Percentiles rank a stretch among this genome's conserved stretches.
phyloP scores from a whole-genome alignment of 2,113 vertebrate genomes.

The Erythrolamprus reginae region DNA sequence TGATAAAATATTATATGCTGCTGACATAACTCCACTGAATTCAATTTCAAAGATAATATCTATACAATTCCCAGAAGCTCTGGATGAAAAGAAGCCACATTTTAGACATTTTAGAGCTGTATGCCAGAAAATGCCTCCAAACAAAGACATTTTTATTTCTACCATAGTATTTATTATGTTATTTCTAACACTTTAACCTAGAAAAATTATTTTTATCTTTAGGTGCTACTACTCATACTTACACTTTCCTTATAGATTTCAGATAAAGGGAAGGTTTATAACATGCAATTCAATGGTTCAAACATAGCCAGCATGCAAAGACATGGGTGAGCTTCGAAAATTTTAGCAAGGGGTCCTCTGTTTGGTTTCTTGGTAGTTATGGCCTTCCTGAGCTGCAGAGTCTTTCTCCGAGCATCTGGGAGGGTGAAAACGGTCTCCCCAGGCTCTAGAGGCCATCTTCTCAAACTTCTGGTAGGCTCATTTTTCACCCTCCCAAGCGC shows the following conservation, averaged over 20 bases:
- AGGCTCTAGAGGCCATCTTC: too few species aligned
- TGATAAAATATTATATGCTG: slow-evolving; percentile 6
- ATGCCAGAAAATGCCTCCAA: background rate
- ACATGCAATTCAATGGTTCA: background rate
- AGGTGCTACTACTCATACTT: background rate
- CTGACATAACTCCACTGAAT: slow-evolving; percentile 8
- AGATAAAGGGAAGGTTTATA: background rate
- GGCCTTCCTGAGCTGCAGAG: too few species aligned
- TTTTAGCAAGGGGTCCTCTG: too few species aligned
- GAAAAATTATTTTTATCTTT: background rate
- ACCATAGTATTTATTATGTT: slow-evolving; percentile 16
- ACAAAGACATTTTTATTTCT: slow-evolving; percentile 10
- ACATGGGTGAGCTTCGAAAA: too few species aligned
- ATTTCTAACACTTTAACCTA: background rate
- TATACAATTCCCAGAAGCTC: background rate
- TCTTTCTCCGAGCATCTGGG: too few species aligned
- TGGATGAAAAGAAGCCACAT: background rate
- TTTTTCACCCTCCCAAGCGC: too few species aligned
- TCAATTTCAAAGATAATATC: slow-evolving; percentile 17
- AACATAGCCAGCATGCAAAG: background rate
- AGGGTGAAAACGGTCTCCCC: too few species aligned
- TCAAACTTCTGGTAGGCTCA: too few species aligned
- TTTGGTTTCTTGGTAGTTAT: too few species aligned
- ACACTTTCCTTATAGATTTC: background rate
- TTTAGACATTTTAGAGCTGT: slow-evolving; percentile 5